These are phyloP conservation scores for Polyommatus icarus DNA, from an alignment of 2,888 invertebrate species.

Conservation along the genomic window DNA sequence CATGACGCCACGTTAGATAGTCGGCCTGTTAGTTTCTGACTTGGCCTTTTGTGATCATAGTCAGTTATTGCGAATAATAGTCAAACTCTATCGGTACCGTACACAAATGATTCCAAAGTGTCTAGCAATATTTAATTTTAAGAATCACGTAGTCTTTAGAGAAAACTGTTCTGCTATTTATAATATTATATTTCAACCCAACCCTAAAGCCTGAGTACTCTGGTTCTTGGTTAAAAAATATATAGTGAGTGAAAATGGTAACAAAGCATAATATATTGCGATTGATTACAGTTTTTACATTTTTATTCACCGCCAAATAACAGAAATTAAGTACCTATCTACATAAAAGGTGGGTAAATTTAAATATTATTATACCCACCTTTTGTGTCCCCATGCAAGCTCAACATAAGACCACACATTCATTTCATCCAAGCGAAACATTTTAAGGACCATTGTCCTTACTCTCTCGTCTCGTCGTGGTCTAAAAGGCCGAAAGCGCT, in stretches of 20 bases:
- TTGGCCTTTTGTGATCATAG: not conserved
- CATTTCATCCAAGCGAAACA: conserved; percentile 15
- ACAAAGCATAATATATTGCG: too few relatives aligned
- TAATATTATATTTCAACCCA: too few relatives aligned
- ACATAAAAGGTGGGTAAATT: not conserved
- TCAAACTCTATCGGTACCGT: too few relatives aligned
- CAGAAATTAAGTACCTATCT: not conserved
- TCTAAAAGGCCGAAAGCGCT: conserved; percentile 15
- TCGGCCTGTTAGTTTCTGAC: not conserved
- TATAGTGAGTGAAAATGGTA: too few relatives aligned
- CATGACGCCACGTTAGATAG: not conserved
- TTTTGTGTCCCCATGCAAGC: not conserved
- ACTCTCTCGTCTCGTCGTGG: conserved; percentile 1
- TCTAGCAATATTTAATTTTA: too few relatives aligned
- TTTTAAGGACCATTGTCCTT: conserved; percentile 15
- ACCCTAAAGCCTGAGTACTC: too few relatives aligned
- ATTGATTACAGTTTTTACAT: too few relatives aligned
- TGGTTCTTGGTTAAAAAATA: too few relatives aligned
- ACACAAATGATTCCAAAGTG: too few relatives aligned
- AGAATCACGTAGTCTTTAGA: too few relatives aligned
- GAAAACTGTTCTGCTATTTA: too few relatives aligned
- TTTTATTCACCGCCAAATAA: not conserved
- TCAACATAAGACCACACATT: conserved; percentile 2
- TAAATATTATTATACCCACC: not conserved
- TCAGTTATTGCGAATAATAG: too few relatives aligned